Percentiles rank a stretch among this genome's conserved stretches.
These are phyloP conservation scores for Tetragonula carbonaria DNA, from an alignment of 2,888 invertebrate species.

Conservation along the genomic window DNA sequence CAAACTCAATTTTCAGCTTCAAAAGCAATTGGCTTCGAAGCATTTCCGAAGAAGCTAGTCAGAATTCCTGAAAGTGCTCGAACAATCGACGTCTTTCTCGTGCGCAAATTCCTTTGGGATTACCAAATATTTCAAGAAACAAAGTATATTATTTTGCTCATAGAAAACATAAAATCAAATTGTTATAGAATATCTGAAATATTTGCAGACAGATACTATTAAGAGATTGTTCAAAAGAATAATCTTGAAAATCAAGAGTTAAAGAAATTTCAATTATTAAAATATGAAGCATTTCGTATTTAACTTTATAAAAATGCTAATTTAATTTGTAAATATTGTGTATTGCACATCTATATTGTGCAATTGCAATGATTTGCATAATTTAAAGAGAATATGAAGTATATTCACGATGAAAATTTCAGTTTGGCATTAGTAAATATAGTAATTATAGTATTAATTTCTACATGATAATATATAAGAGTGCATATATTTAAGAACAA, in stretches of 20 bases:
- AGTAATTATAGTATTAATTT: neutral
- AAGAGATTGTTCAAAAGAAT: neutral
- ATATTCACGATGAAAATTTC: neutral
- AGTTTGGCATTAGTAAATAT: neutral
- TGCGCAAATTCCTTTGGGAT: constrained; percentile 40
- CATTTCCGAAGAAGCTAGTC: neutral
- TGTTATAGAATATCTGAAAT: constrained; percentile 21
- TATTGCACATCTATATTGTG: neutral
- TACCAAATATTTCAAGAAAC: constrained; percentile 42
- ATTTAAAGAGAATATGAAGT: neutral
- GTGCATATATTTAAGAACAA: no score
- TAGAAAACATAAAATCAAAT: neutral
- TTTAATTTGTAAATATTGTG: neutral
- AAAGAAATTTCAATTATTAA: neutral
- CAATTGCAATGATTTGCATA: neutral
- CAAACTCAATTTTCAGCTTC: neutral
- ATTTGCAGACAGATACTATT: neutral
- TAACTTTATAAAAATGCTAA: neutral
- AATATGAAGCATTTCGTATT: neutral
- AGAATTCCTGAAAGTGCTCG: constrained; percentile 36
- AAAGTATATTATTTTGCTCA: constrained; percentile 30
- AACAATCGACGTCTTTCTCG: constrained; percentile 17
- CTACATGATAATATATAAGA: no score
- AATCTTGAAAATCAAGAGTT: neutral
- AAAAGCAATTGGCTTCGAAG: constrained; percentile 3